Evolutionary conservation across 2,888 invertebrate species (phyloP).

Genomic region (Phasia obesa): DNA sequence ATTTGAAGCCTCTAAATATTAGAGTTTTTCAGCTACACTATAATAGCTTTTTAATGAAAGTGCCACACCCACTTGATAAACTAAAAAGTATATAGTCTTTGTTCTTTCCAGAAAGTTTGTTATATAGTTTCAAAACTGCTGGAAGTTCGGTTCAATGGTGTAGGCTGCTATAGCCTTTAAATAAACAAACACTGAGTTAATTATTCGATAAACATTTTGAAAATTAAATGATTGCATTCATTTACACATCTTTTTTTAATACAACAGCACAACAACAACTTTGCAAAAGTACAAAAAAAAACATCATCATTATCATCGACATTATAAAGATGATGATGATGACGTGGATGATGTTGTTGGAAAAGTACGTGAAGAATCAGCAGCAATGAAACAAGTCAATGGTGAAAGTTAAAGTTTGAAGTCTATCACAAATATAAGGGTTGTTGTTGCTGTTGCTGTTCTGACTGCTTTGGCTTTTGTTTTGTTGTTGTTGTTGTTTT

Average conservation of each 20-base stretch:
- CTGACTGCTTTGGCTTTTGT: constrained; percentile 28
- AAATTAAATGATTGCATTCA: constrained; percentile 4
- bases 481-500: constrained; percentile 42
- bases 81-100: no score
- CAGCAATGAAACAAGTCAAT: constrained; percentile 62
- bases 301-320: constrained; percentile 30
- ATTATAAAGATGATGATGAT: constrained; percentile 3
- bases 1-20: no score
- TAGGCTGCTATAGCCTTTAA: no score
- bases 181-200: no score
- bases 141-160: no score
- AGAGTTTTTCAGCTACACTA: no score
- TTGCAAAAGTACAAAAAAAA: constrained; percentile 12
- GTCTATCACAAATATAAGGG: constrained; percentile 63
- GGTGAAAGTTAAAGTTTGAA: constrained; percentile 64
- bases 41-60: no score
- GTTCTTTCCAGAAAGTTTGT: no score
- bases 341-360: neutral
- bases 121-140: no score
- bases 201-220: no score
- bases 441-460: constrained; percentile 55
- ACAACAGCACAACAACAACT: neutral
- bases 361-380: constrained; percentile 19
- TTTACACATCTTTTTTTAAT: constrained; percentile 10
- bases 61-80: no score